phyloP scores from a whole-genome alignment of 2,797 vertebrate genomes.

The Allobates femoralis region DNA sequence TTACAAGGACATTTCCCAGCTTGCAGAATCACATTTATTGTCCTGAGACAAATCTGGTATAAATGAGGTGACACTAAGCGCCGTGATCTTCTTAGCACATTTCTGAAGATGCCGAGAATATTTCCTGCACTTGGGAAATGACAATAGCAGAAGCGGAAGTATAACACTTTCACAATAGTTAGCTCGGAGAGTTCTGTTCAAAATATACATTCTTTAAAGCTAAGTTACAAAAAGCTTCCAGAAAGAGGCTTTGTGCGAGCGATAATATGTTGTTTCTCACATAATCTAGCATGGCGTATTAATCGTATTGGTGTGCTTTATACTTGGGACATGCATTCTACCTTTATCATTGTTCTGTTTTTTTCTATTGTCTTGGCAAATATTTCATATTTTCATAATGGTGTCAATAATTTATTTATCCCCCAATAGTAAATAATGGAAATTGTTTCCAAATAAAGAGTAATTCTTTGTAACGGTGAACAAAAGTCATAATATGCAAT shows the following conservation, averaged over 20 bases:
- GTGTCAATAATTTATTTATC: background rate
- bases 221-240: conserved; percentile 31
- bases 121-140: conserved; percentile 62
- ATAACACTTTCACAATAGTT: conserved; percentile 50
- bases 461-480: background rate
- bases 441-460: background rate
- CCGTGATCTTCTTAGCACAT: conserved; percentile 62
- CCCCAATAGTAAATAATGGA: background rate
- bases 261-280: conserved; percentile 54
- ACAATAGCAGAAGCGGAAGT: conserved; percentile 62
- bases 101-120: conserved; percentile 59
- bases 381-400: background rate
- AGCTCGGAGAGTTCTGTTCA: conserved; percentile 52
- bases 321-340: conserved; percentile 4
- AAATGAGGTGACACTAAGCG: conserved; percentile 61
- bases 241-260: conserved; percentile 34
- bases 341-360: conserved; percentile 4
- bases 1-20: conserved; percentile 36
- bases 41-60: conserved; percentile 39
- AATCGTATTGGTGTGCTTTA: conserved; percentile 20
- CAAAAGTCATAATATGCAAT: too few species aligned
- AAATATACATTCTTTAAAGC: conserved; percentile 50
- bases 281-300: conserved; percentile 46
- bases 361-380: background rate
- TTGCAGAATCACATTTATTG: conserved; percentile 53